Conservation (phyloP, 2,888 invertebrate genomes). For the Poecilus cupreus region DNA sequence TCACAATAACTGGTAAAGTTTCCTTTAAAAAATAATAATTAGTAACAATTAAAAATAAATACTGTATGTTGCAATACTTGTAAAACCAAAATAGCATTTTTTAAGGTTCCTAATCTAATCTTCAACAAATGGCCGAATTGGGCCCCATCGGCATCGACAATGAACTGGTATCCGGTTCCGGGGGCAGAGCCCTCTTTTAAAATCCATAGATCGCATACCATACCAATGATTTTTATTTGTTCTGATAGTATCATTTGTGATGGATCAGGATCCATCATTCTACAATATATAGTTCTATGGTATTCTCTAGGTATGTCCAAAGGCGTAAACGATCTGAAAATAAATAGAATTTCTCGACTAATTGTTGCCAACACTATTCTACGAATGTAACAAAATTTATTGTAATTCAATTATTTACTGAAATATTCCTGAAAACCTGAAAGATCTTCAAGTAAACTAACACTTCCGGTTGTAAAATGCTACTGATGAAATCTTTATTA, state of each 20-base stretch:
- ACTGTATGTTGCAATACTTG: no score
- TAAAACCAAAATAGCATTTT: background rate
- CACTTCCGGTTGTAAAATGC: no score
- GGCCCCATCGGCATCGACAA: constrained; percentile 75
- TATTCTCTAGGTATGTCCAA: background rate
- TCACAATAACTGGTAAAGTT: constrained; percentile 12
- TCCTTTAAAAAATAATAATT: background rate
- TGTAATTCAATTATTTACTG: no score
- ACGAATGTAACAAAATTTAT: no score
- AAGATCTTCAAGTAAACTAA: no score
- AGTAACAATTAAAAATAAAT: no score
- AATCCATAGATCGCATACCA: constrained; percentile 73
- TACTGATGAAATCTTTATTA: no score
- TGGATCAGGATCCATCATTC: constrained; percentile 64
- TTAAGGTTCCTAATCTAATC: background rate
- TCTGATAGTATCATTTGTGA: constrained; percentile 68
- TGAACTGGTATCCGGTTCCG: constrained; percentile 78
- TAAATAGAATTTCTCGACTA: no score
- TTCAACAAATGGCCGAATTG: background rate
- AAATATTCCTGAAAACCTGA: no score
- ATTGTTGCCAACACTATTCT: no score
- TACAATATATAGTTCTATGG: background rate
- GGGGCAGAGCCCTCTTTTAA: constrained; percentile 73
- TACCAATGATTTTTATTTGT: constrained; percentile 66
- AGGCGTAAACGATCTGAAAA: background rate